phyloP scores from a whole-genome alignment of 2,888 invertebrate genomes.

The Trachelus stipa region DNA sequence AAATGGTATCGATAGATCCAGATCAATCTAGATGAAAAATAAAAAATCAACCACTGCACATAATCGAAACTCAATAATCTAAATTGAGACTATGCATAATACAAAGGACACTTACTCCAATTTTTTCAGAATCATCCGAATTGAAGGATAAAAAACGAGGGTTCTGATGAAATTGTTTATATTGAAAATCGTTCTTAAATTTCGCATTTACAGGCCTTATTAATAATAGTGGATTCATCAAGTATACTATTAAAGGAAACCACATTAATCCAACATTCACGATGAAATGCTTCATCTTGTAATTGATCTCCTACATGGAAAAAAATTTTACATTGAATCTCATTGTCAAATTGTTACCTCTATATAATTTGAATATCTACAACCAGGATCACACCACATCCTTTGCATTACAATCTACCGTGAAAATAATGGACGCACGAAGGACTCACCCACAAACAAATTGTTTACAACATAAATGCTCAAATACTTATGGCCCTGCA shows the following conservation, averaged over 20 bases:
- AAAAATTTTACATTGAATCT: not conserved
- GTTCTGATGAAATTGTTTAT: conserved; percentile 37
- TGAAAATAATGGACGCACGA: conserved; percentile 2
- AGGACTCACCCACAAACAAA: not conserved
- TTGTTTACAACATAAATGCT: not conserved
- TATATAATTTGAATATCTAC: not conserved
- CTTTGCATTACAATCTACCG: not conserved
- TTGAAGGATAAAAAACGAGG: conserved; percentile 72
- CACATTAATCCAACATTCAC: not conserved
- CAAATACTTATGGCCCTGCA: not conserved
- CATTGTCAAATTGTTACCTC: not conserved
- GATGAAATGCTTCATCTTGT: not conserved
- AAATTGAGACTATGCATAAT: not conserved
- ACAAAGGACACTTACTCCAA: conserved; percentile 68
- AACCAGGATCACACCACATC: not conserved
- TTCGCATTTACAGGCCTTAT: not conserved
- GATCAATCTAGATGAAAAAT: conserved; percentile 70
- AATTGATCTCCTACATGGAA: not conserved
- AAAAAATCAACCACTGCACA: conserved; percentile 17
- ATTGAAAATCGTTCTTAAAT: not conserved
- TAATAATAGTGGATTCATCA: not conserved
- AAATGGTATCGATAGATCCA: conserved; percentile 77
- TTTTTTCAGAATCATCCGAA: conserved; percentile 67
- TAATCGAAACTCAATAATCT: conserved; percentile 8
- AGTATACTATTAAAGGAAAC: not conserved